Percentiles rank a stretch among this genome's conserved stretches.
phyloP scores from a whole-genome alignment of 2,888 invertebrate species.

The Periphyllus acericola region DNA sequence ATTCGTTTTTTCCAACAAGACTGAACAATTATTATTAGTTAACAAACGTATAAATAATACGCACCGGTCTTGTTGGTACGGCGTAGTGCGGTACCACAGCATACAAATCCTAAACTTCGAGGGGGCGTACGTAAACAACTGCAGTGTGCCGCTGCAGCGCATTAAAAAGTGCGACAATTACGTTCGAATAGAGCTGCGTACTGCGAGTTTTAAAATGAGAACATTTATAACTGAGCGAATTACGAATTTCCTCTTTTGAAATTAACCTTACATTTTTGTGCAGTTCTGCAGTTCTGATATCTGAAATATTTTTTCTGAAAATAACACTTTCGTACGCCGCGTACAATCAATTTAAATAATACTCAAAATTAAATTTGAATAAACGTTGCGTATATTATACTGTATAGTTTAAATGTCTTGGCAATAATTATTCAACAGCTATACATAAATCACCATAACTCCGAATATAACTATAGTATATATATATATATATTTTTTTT shows the following conservation, averaged over 20 bases:
- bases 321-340: neutral
- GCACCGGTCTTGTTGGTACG: too few relatives aligned
- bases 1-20: too few relatives aligned
- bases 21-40: too few relatives aligned
- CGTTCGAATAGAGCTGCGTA: neutral
- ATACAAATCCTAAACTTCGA: neutral
- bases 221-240: neutral
- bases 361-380: constrained; percentile 27
- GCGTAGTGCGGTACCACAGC: too few relatives aligned
- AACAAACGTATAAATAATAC: too few relatives aligned
- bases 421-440: constrained; percentile 24
- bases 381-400: neutral
- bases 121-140: constrained; percentile 7
- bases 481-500: neutral
- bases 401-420: neutral
- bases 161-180: constrained; percentile 15
- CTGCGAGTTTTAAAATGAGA: neutral
- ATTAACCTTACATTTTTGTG: neutral
- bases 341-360: constrained; percentile 28
- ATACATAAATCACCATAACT: constrained; percentile 27
- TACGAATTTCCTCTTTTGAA: neutral
- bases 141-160: constrained; percentile 28
- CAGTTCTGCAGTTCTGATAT: constrained; percentile 2
- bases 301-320: constrained; percentile 1
- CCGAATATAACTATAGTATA: neutral